phyloP scores from a whole-genome alignment of 2,888 invertebrate genomes.

The Dermolepida albohirtum region DNA sequence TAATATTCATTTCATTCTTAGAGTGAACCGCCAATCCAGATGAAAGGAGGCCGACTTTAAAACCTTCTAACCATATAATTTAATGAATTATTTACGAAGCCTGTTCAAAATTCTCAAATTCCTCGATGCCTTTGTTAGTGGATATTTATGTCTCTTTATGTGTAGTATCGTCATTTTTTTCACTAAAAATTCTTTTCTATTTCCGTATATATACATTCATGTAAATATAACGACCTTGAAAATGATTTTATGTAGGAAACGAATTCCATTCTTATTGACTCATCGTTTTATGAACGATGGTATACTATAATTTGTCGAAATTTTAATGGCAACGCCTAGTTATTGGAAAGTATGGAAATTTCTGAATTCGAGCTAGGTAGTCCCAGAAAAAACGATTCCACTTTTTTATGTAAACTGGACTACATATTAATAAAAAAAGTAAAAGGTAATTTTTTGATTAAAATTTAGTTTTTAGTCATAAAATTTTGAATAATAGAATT shows the following conservation, averaged over 20 bases:
- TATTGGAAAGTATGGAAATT: too few species aligned
- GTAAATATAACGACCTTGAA: slow-evolving; percentile 3
- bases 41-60: background rate
- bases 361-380: too few species aligned
- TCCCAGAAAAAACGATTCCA: too few species aligned
- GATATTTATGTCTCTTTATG: background rate
- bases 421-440: too few species aligned
- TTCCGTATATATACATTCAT: background rate
- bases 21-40: background rate
- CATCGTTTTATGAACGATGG: background rate
- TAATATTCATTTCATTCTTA: slow-evolving; percentile 15
- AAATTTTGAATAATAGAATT: too few species aligned
- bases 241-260: slow-evolving; percentile 1
- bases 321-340: background rate
- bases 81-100: background rate
- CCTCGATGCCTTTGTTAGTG: too few species aligned
- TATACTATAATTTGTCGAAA: background rate
- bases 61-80: background rate
- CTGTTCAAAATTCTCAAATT: too few species aligned
- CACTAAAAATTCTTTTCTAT: too few species aligned
- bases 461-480: too few species aligned
- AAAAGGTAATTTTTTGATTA: too few species aligned
- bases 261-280: slow-evolving; percentile 14
- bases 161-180: background rate
- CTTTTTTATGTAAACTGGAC: too few species aligned